Evolutionary conservation across 2,797 vertebrate genomes (phyloP).

Genomic region (Tangara arthus): DNA sequence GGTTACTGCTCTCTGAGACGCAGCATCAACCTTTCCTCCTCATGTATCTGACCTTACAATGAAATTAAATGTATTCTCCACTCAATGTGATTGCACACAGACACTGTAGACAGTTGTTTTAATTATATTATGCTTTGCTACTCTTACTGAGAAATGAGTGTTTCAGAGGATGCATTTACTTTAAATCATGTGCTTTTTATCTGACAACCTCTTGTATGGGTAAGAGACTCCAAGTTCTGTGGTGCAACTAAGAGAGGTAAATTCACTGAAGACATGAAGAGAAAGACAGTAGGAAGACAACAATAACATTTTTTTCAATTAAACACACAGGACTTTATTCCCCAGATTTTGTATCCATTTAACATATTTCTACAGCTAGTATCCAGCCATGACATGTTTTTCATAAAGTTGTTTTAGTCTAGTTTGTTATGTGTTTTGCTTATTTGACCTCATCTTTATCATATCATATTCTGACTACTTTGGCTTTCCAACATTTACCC

Average conservation of each 20-base stretch:
- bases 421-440: not conserved
- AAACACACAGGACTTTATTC: not conserved
- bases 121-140: not conserved
- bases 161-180: not conserved
- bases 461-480: not conserved
- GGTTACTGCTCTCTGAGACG: not conserved
- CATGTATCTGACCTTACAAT: not conserved
- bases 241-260: not conserved
- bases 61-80: not conserved
- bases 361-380: not conserved
- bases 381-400: not conserved
- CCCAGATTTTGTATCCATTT: not conserved
- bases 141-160: not conserved
- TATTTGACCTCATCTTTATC: not conserved
- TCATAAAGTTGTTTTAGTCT: not conserved
- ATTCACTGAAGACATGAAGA: not conserved
- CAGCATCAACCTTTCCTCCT: not conserved
- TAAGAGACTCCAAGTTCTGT: not conserved
- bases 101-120: not conserved
- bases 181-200: not conserved
- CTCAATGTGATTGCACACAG: not conserved
- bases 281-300: not conserved
- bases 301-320: not conserved
- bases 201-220: fast-evolving
- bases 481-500: not conserved